These are phyloP conservation scores for Drosophila ironensis DNA, from an alignment of 1,140 invertebrate species.

Conservation along the genomic window DNA sequence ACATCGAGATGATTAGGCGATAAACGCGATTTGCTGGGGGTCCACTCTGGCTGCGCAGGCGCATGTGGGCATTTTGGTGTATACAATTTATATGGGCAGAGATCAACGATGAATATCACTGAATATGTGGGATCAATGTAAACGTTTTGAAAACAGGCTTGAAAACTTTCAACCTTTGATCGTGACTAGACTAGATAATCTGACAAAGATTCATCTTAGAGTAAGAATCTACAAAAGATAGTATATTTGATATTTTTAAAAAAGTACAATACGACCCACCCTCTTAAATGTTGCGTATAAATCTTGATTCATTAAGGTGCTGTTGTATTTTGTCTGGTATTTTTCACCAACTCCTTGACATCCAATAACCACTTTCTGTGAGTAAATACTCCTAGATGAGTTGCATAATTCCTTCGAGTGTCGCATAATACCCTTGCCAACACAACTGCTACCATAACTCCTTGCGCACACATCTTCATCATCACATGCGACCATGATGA, in stretches of 20 bases:
- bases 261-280: too few relatives aligned
- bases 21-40: conserved; percentile 45
- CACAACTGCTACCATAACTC: conserved; percentile 18
- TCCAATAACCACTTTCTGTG: background rate
- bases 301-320: too few relatives aligned
- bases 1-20: conserved; percentile 44
- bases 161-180: too few relatives aligned
- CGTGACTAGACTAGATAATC: too few relatives aligned
- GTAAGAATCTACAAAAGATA: too few relatives aligned
- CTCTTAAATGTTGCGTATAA: too few relatives aligned
- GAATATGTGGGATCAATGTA: background rate
- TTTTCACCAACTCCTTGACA: accelerated
- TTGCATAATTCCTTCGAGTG: conserved; percentile 27
- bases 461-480: conserved; percentile 6
- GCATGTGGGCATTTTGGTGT: background rate
- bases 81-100: background rate
- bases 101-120: background rate
- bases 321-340: too few relatives aligned
- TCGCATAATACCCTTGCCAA: conserved; percentile 4
- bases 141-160: background rate
- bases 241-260: too few relatives aligned
- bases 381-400: background rate
- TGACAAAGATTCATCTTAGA: too few relatives aligned
- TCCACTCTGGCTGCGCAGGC: background rate
- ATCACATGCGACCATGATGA: conserved; percentile 14